phyloP scores from a whole-genome alignment of 2,113 vertebrate genomes.

The Crotalus helleri region DNA sequence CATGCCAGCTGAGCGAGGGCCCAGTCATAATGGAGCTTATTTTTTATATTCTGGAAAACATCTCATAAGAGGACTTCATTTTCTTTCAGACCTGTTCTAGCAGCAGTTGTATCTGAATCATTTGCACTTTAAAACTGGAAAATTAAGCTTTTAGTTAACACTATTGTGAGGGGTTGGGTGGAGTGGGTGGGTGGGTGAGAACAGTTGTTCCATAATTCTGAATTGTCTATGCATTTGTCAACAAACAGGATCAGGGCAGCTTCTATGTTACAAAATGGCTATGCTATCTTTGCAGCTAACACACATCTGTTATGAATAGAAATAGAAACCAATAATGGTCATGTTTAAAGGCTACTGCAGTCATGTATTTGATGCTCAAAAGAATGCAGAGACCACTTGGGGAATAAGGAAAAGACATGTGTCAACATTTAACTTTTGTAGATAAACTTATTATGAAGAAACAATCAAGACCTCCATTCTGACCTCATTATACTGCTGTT shows the following conservation, averaged over 20 bases:
- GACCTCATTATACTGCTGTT: slow-evolving; percentile 50
- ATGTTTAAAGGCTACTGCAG: slow-evolving; percentile 64
- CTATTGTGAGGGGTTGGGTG: slow-evolving; percentile 57
- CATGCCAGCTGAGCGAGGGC: slow-evolving; percentile 84
- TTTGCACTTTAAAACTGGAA: slow-evolving; percentile 89
- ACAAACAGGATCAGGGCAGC: slow-evolving; percentile 70
- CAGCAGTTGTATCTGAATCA: slow-evolving; percentile 75
- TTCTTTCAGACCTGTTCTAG: slow-evolving; percentile 71
- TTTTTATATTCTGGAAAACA: slow-evolving; percentile 97
- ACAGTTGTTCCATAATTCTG: slow-evolving; percentile 78
- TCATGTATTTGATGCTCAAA: slow-evolving; percentile 67
- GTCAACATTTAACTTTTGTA: slow-evolving; percentile 64
- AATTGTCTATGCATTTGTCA: slow-evolving; percentile 87
- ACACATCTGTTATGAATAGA: slow-evolving; percentile 65
- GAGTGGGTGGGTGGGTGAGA: slow-evolving; percentile 45
- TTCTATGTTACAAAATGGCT: slow-evolving; percentile 72
- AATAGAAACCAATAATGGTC: slow-evolving; percentile 61
- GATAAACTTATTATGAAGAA: slow-evolving; percentile 62
- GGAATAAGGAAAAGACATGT: slow-evolving; percentile 69
- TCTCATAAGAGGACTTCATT: slow-evolving; percentile 79
- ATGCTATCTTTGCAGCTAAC: slow-evolving; percentile 72
- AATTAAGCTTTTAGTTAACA: slow-evolving; percentile 82
- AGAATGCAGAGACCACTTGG: slow-evolving; percentile 62
- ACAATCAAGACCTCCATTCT: slow-evolving; percentile 47
- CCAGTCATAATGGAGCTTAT: slow-evolving; percentile 92